phyloP scores from a whole-genome alignment of 2,888 invertebrate species.

The Spilosoma lubricipeda region DNA sequence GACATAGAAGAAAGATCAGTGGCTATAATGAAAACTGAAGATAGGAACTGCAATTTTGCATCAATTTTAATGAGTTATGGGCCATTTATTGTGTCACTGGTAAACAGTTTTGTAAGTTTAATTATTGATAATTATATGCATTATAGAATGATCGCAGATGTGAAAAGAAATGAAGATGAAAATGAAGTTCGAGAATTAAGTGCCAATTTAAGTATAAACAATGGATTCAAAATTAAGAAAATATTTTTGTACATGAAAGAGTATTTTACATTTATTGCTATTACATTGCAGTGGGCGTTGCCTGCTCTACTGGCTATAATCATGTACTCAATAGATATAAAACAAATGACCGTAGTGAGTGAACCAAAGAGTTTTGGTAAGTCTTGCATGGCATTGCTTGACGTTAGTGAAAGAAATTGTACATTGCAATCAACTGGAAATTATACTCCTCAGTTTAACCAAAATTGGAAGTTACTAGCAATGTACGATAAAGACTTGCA shows the following conservation, averaged over 20 bases:
- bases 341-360: slow-evolving; percentile 56
- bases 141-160: slow-evolving; percentile 69
- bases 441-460: slow-evolving; percentile 54
- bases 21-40: slow-evolving; percentile 42
- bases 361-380: slow-evolving; percentile 57
- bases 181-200: slow-evolving; percentile 64
- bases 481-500: slow-evolving; percentile 57
- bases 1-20: slow-evolving; percentile 63
- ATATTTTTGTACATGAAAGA: slow-evolving; percentile 61
- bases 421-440: slow-evolving; percentile 41
- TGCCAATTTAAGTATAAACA: slow-evolving; percentile 38
- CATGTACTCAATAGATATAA: slow-evolving; percentile 75
- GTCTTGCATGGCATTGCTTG: slow-evolving; percentile 71
- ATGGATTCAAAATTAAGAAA: slow-evolving; percentile 34
- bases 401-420: slow-evolving; percentile 65
- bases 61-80: slow-evolving; percentile 73
- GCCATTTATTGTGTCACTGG: slow-evolving; percentile 73
- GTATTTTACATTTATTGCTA: slow-evolving; percentile 69
- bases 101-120: slow-evolving; percentile 78
- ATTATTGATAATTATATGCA: slow-evolving; percentile 80
- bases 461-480: slow-evolving; percentile 65
- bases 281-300: slow-evolving; percentile 74
- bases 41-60: slow-evolving; percentile 64
- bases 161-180: slow-evolving; percentile 66
- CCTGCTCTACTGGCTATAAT: slow-evolving; percentile 71